Base-by-base conservation (phyloP, 2,113 vertebrate species). In the Picathartes gymnocephalus region DNA sequence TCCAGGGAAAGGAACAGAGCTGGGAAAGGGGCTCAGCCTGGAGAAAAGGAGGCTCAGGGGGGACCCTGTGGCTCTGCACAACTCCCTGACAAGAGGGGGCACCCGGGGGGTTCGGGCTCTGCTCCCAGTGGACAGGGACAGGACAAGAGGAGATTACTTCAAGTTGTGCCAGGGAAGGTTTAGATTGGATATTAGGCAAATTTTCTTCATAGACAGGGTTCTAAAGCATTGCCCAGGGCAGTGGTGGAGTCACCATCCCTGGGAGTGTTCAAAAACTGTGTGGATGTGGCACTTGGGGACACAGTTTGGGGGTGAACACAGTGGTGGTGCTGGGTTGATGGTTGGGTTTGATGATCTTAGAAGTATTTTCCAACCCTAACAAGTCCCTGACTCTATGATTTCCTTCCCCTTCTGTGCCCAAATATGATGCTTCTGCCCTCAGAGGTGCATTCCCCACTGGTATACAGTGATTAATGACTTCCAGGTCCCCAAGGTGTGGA, bases 21-120 rank as follows among this genome's bases (percentile, higher is more conserved):
- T 60, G 33, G 21, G 53, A 30, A 30, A 60, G 39, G 69, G 45
- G 0, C 86, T 66, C 45, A 81, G 39, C 11, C 45, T 45, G 77
- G 51, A 89, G 78, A 1, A 68, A 18, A 60, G 53, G 69, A 53
- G 39, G 45, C 53, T 81, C 45, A 17, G 45, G 53, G 18, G 30
- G 39, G 8, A 1, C 45, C 20, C 25, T 21, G 0, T 57, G 10
- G 20, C 53, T 81, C 65, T 56, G 24, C 62, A 50, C 45, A 68
- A 1, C 10, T 53, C 39, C 48, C 45, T 89, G 86, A 3, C 45
- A 53, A 28, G 60, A 89, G 53, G 9, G 27, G 13, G 5, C 28
- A 81, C 45, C n/a, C 1, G 0, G 24, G n/a, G 22, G 6, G 3
- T 1, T 51, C 0, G 0, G 45, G 20, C 6, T 76, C 4, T 60